These are phyloP conservation scores for Motacilla tschutschensis DNA, from an alignment of 2,113 vertebrate genomes.

Conservation along the genomic window DNA sequence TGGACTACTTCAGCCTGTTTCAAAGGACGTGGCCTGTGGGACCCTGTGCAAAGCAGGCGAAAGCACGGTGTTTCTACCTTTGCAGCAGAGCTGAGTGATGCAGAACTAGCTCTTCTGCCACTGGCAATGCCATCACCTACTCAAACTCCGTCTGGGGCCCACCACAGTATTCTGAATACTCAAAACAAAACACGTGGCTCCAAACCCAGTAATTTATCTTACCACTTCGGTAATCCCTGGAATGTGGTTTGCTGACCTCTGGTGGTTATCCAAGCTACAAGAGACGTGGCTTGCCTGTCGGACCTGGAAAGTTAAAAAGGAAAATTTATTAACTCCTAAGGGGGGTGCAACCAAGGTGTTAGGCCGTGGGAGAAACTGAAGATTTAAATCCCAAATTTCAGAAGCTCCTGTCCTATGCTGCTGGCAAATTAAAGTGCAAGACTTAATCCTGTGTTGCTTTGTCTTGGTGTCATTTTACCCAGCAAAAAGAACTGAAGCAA, in stretches of 20 bases:
- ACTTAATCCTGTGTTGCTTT: not conserved
- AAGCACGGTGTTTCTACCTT: not conserved
- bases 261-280: not conserved
- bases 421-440: not conserved
- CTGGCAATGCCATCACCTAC: not conserved
- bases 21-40: fast-evolving
- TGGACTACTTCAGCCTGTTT: not conserved
- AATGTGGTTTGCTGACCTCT: slow-evolving; percentile 64
- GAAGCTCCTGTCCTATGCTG: not conserved
- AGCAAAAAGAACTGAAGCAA: not conserved
- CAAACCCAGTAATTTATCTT: not conserved
- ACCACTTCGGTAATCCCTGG: not conserved
- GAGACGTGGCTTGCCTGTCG: not conserved
- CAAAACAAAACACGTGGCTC: not conserved
- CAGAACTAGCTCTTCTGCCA: not conserved
- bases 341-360: not conserved
- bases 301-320: not conserved
- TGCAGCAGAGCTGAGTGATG: not conserved
- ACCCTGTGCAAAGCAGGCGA: not conserved
- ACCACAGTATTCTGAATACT: not conserved
- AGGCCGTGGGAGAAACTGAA: not conserved
- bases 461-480: not conserved
- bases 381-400: not conserved
- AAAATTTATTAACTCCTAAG: not conserved
- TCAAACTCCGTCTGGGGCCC: not conserved